These are phyloP conservation scores for Adineta ricciae DNA, from an alignment of 2,888 invertebrate species.

Conservation along the genomic window DNA sequence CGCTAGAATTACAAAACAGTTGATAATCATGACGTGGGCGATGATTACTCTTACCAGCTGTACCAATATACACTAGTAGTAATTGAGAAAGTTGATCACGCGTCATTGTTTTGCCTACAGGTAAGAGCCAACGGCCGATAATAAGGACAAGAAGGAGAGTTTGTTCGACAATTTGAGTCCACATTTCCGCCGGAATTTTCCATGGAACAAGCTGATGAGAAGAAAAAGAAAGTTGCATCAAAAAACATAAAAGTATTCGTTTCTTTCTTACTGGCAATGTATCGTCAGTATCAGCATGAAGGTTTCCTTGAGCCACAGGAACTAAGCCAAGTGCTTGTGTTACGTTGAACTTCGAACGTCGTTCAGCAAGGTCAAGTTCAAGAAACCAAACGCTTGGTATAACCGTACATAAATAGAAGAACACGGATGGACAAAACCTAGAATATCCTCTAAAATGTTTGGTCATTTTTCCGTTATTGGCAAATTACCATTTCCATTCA, in stretches of 20 bases:
- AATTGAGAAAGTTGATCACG: slow-evolving; percentile 43
- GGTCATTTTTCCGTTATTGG: not conserved
- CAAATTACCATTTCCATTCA: slow-evolving; percentile 86
- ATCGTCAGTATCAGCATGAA: not conserved
- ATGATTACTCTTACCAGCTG: slow-evolving; percentile 36
- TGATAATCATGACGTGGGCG: too few species aligned
- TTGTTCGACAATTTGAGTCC: slow-evolving; percentile 41
- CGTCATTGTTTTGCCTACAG: slow-evolving; percentile 39
- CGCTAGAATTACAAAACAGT: too few species aligned
- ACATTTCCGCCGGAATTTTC: slow-evolving; percentile 37
- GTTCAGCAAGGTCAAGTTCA: slow-evolving; percentile 74
- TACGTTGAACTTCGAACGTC: slow-evolving; percentile 52
- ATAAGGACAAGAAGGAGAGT: slow-evolving; percentile 41
- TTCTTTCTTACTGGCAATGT: not conserved
- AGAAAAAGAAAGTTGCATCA: not conserved
- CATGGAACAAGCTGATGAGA: not conserved
- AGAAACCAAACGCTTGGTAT: slow-evolving; percentile 88
- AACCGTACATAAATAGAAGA: slow-evolving; percentile 74
- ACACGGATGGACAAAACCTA: slow-evolving; percentile 84
- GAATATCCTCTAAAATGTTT: not conserved
- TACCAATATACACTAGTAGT: slow-evolving; percentile 42
- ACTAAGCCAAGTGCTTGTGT: not conserved
- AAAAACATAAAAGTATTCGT: not conserved
- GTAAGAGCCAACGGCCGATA: slow-evolving; percentile 43
- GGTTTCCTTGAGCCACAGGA: not conserved